phyloP scores from a whole-genome alignment of 2,797 vertebrate species.

The Scolopax rusticola region DNA sequence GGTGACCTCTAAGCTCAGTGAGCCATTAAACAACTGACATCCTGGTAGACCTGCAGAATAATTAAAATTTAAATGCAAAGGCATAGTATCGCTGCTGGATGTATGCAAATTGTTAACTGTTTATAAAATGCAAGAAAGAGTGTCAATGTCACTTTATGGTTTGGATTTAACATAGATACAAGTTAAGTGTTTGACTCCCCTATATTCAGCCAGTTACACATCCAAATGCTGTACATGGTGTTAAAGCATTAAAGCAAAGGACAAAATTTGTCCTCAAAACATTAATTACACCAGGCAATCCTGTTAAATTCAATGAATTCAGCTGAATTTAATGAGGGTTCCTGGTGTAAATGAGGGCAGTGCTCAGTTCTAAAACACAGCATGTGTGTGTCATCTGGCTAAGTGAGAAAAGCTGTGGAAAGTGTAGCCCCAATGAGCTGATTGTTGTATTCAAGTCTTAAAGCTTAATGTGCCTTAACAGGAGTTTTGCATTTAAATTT shows the following conservation, averaged over 20 bases:
- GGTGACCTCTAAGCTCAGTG: conserved; percentile 56
- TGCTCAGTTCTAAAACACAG: conserved; percentile 44
- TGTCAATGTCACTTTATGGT: background rate
- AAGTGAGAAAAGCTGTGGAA: conserved; percentile 40
- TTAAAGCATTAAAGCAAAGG: conserved; percentile 44
- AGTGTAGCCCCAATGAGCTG: background rate
- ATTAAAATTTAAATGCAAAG: conserved; percentile 69
- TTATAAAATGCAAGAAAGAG: conserved; percentile 36
- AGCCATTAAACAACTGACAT: conserved; percentile 59
- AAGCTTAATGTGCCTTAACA: conserved; percentile 62
- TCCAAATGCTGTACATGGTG: background rate
- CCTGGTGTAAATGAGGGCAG: conserved; percentile 57
- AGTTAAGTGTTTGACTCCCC: background rate
- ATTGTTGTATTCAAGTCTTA: conserved; percentile 31
- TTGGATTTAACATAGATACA: background rate
- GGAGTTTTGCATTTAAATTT: conserved; percentile 62
- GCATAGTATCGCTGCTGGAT: conserved; percentile 34
- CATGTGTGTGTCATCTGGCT: conserved; percentile 37
- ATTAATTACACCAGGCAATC: conserved; percentile 55
- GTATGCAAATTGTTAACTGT: conserved; percentile 50
- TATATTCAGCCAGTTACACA: background rate
- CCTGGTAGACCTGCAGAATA: conserved; percentile 52
- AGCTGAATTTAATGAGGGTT: conserved; percentile 51
- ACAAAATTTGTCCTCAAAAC: conserved; percentile 61
- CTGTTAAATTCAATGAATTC: conserved; percentile 59